Percentiles rank a stretch among this genome's conserved stretches.
These are phyloP conservation scores for Metellina segmentata DNA, from an alignment of 2,888 invertebrate species.

Conservation along the genomic window DNA sequence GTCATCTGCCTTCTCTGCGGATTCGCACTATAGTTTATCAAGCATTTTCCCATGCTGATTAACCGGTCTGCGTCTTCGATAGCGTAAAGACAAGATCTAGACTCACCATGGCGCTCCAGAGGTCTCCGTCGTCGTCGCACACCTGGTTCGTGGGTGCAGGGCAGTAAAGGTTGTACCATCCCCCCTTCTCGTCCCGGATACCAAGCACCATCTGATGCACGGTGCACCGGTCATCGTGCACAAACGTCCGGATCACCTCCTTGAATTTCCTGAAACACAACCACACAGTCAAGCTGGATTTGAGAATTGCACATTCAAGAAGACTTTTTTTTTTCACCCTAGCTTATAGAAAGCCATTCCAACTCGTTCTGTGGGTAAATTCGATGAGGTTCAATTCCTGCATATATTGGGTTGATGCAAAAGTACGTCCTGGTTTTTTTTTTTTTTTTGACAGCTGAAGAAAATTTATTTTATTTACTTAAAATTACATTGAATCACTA, in stretches of 20 bases:
- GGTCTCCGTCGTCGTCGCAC: slow-evolving; percentile 85
- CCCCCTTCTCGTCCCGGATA: slow-evolving; percentile 87
- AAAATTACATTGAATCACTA: too few relatives aligned
- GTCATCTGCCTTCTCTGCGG: too few relatives aligned
- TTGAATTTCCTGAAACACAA: slow-evolving; percentile 59
- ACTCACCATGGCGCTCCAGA: slow-evolving; percentile 88
- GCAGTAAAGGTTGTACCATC: slow-evolving; percentile 88
- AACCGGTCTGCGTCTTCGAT: neutral
- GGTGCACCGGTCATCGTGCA: slow-evolving; percentile 85
- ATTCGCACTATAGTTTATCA: too few relatives aligned
- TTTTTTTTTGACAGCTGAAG: too few relatives aligned
- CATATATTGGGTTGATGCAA: too few relatives aligned
- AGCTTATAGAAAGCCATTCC: too few relatives aligned
- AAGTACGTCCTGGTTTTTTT: too few relatives aligned
- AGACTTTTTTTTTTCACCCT: neutral
- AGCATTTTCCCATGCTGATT: too few relatives aligned
- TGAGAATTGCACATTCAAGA: neutral
- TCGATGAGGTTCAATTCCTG: too few relatives aligned
- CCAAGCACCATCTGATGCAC: slow-evolving; percentile 87
- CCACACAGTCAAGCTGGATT: neutral
- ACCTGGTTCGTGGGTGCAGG: slow-evolving; percentile 85
- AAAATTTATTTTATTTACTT: too few relatives aligned
- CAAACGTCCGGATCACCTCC: slow-evolving; percentile 74
- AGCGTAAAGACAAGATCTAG: neutral
- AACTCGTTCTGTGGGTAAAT: too few relatives aligned